A percentile compares a stretch with the other conserved stretches of the same genome.
Evolutionary conservation across 1,140 invertebrate species (phyloP).

Genomic region (Zaprionus nigranus): DNA sequence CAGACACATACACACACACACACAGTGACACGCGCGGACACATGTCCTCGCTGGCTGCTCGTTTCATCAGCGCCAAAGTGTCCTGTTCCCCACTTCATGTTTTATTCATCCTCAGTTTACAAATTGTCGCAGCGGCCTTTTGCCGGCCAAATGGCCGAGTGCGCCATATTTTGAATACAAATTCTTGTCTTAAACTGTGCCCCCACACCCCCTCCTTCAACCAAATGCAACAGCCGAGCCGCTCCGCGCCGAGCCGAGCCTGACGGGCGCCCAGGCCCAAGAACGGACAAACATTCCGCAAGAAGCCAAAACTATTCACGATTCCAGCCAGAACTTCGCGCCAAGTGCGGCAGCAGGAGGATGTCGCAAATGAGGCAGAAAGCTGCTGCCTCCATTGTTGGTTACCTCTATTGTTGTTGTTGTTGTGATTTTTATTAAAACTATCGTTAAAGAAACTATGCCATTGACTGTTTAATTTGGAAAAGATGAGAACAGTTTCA

Average conservation of each 20-base stretch:
- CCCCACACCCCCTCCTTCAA: neutral
- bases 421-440: conserved; percentile 7
- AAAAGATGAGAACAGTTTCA: neutral
- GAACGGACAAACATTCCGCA: neutral
- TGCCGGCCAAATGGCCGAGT: conserved; percentile 27
- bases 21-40: conserved; percentile 23
- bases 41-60: conserved; percentile 22
- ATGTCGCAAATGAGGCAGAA: neutral
- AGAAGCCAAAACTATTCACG: neutral
- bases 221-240: neutral
- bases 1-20: no score
- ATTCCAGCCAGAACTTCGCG: neutral
- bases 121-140: conserved; percentile 66
- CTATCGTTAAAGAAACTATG: neutral
- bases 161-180: conserved; percentile 69
- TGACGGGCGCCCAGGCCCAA: neutral
- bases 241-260: no score
- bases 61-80: conserved; percentile 44
- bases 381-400: neutral
- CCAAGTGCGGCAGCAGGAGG: neutral
- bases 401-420: neutral
- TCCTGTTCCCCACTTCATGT: conserved; percentile 57
- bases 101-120: conserved; percentile 76
- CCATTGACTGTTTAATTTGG: neutral
- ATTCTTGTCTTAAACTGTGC: conserved; percentile 41